Conservation (phyloP, 1,140 invertebrate genomes). For the Drosophila bipectinata region DNA sequence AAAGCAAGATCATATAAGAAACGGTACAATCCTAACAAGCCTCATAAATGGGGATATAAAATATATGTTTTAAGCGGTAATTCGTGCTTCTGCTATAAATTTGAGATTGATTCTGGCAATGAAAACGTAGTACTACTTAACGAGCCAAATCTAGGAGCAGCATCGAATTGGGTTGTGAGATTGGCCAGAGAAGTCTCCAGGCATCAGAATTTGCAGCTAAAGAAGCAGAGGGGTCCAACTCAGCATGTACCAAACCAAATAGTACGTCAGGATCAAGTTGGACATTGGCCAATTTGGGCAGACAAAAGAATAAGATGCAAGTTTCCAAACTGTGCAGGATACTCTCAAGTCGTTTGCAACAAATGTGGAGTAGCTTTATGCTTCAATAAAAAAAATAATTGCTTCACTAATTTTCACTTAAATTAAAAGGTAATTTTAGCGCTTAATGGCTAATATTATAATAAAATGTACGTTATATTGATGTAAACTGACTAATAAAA, state of each 20-base stretch:
- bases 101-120: no score
- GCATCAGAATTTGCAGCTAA: background rate
- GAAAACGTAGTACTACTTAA: no score
- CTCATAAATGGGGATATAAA: no score
- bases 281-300: conserved; percentile 3
- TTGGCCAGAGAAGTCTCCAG: no score
- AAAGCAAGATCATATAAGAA: no score
- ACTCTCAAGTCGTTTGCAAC: conserved; percentile 16
- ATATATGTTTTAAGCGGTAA: no score
- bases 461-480: conserved; percentile 10
- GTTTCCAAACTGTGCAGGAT: conserved; percentile 14
- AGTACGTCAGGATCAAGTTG: background rate
- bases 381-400: conserved; percentile 4
- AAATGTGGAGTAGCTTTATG: conserved; percentile 18
- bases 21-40: no score
- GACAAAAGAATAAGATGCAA: conserved; percentile 20
- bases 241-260: background rate
- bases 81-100: no score
- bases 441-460: background rate
- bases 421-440: background rate
- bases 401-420: conserved; percentile 7
- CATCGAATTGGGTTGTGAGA: no score
- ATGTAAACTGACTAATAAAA: conserved; percentile 3
- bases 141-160: no score
- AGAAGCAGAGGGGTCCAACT: background rate